phyloP scores from a whole-genome alignment of 2,888 invertebrate species.

The Dermolepida albohirtum region DNA sequence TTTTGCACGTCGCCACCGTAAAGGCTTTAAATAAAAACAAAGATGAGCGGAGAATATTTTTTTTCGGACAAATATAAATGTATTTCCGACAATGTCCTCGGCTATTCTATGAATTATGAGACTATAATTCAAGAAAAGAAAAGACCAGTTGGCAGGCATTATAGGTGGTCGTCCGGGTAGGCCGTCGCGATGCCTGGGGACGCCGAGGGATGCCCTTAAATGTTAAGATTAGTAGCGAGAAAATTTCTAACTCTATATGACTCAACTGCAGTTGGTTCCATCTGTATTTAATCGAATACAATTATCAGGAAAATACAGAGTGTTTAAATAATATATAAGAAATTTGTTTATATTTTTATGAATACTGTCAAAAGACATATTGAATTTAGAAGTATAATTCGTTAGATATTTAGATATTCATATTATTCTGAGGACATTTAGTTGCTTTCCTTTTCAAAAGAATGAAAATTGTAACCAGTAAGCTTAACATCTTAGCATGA shows the following conservation, averaged over 20 bases:
- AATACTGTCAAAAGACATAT: too few species aligned
- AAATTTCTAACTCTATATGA: constrained; percentile 13
- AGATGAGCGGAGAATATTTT: constrained; percentile 42
- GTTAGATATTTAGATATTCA: too few species aligned
- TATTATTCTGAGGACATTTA: too few species aligned
- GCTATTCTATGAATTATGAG: constrained; percentile 63
- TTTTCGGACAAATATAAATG: constrained; percentile 58
- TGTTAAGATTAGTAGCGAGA: constrained; percentile 27
- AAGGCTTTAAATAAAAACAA: constrained; percentile 39
- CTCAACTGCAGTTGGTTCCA: constrained; percentile 10
- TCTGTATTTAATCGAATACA: background rate
- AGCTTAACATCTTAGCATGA: too few species aligned
- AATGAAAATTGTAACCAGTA: too few species aligned
- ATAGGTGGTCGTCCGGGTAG: constrained; percentile 61
- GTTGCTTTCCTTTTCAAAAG: too few species aligned
- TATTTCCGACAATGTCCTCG: constrained; percentile 62
- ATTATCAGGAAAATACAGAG: background rate
- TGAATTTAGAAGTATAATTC: too few species aligned
- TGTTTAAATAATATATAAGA: too few species aligned
- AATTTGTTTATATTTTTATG: background rate
- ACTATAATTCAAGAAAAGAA: constrained; percentile 64
- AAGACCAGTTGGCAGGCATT: constrained; percentile 62
- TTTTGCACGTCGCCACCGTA: constrained; percentile 29
- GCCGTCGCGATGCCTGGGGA: constrained; percentile 49
- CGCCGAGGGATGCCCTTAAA: constrained; percentile 39